A percentile compares a stretch with the other conserved stretches of the same genome.
Evolutionary conservation across 2,797 vertebrate genomes (phyloP).

Genomic region (Sebastes glaucus): DNA sequence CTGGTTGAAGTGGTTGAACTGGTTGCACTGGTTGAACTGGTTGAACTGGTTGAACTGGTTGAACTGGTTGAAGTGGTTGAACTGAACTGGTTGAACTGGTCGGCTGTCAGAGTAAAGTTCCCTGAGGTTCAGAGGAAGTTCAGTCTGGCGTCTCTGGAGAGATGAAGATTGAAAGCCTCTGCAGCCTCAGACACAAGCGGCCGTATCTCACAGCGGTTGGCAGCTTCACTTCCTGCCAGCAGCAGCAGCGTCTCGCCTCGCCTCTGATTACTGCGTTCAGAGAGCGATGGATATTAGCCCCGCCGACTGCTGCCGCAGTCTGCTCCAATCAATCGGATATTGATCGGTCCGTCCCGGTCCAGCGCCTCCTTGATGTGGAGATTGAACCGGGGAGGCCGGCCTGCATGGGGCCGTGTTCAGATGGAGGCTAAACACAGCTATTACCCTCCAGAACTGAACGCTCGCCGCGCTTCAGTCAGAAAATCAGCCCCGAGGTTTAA

Average conservation of each 20-base stretch:
- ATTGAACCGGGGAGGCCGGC: background rate
- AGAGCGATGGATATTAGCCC: conserved; percentile 37
- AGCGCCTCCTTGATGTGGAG: conserved; percentile 8
- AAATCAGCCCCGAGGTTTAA: background rate
- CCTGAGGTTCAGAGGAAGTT: conserved; percentile 1
- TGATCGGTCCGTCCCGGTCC: conserved; percentile 43
- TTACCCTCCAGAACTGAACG: conserved; percentile 15
- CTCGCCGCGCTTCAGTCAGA: background rate
- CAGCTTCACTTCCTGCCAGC: background rate
- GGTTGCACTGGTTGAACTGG: too few species aligned
- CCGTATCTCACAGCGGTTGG: conserved; percentile 1
- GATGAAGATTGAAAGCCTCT: conserved; percentile 36
- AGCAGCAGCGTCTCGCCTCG: background rate
- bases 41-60: background rate
- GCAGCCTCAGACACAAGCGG: conserved; percentile 11
- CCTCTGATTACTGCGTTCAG: conserved; percentile 53
- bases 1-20: too few species aligned
- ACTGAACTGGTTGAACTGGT: background rate
- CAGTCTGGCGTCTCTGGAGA: conserved; percentile 1
- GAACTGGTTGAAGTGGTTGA: too few species aligned
- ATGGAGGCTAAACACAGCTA: conserved; percentile 11
- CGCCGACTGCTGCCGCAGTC: conserved; percentile 45
- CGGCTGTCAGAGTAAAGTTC: background rate
- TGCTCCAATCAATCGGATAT: conserved; percentile 56
- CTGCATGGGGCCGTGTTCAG: background rate